phyloP scores from a whole-genome alignment of 2,113 vertebrate species.

The Hirundichthys speculiger region DNA sequence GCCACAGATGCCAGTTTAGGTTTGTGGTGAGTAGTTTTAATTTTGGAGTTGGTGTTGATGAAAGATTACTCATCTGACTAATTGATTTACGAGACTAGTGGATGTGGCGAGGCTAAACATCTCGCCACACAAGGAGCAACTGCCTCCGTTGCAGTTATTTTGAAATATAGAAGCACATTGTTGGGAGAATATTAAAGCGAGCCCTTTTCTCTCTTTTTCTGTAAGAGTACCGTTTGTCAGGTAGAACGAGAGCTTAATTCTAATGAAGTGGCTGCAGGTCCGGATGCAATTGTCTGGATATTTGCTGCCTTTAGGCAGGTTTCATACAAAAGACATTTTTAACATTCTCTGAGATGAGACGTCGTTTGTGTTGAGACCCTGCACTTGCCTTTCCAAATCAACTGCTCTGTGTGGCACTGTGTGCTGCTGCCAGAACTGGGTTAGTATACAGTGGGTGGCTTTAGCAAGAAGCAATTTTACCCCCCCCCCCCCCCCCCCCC shows the following conservation, averaged over 20 bases:
- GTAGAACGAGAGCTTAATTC: slow-evolving; percentile 1
- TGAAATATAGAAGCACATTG: too few species aligned
- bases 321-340: slow-evolving; percentile 24
- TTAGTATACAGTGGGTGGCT: slow-evolving; percentile 51
- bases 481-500: too few species aligned
- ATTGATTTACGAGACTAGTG: too few species aligned
- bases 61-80: too few species aligned
- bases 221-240: neutral
- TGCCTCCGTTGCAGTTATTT: too few species aligned
- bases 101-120: too few species aligned
- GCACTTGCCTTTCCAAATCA: slow-evolving; percentile 69
- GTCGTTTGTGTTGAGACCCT: slow-evolving; percentile 67
- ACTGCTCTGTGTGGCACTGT: slow-evolving; percentile 36
- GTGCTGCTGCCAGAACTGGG: slow-evolving; percentile 57
- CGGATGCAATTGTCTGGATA: slow-evolving; percentile 15
- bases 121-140: too few species aligned
- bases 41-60: too few species aligned
- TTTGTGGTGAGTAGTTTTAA: too few species aligned
- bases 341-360: slow-evolving; percentile 45
- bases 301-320: slow-evolving; percentile 39
- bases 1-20: too few species aligned
- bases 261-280: slow-evolving; percentile 2
- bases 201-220: neutral
- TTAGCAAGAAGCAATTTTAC: slow-evolving; percentile 27
- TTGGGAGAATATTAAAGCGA: neutral